phyloP scores from a whole-genome alignment of 2,797 vertebrate species.

The Falco columbarius region DNA sequence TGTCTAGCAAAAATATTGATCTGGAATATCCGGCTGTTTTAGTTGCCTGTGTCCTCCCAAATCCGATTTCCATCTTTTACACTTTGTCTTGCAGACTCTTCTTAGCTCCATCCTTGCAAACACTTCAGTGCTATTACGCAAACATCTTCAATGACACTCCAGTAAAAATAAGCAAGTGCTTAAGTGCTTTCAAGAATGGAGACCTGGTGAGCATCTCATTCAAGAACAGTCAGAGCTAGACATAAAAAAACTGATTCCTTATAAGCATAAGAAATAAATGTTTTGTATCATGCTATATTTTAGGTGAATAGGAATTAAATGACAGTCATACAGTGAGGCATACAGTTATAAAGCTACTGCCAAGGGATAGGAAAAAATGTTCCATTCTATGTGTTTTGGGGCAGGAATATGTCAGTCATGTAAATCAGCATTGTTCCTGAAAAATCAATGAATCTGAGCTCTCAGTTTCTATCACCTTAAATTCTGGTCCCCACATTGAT shows the following conservation, averaged over 20 bases:
- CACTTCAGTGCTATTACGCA: neutral
- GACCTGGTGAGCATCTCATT: neutral
- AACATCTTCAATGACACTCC: neutral
- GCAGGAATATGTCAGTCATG: neutral
- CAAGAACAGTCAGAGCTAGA: slow-evolving; percentile 8
- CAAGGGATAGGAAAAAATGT: neutral
- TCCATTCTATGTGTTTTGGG: neutral
- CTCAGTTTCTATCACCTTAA: neutral
- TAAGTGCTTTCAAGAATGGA: slow-evolving; percentile 31
- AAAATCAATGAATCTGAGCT: neutral
- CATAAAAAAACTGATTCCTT: neutral
- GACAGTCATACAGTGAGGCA: neutral
- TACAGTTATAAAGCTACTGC: neutral
- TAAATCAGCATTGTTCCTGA: neutral
- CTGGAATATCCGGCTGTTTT: neutral
- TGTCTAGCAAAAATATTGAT: neutral
- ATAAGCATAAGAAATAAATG: neutral
- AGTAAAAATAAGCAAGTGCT: slow-evolving; percentile 15
- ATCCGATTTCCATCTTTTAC: neutral
- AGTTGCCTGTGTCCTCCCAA: neutral
- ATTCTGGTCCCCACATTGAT: neutral
- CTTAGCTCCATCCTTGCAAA: neutral
- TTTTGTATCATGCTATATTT: neutral
- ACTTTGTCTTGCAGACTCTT: neutral
- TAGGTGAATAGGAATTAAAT: neutral